Percentiles rank a stretch among this genome's conserved stretches.
These are phyloP conservation scores for Ivindomyrus marchei DNA, from an alignment of 2,113 vertebrate genomes.

Conservation along the genomic window DNA sequence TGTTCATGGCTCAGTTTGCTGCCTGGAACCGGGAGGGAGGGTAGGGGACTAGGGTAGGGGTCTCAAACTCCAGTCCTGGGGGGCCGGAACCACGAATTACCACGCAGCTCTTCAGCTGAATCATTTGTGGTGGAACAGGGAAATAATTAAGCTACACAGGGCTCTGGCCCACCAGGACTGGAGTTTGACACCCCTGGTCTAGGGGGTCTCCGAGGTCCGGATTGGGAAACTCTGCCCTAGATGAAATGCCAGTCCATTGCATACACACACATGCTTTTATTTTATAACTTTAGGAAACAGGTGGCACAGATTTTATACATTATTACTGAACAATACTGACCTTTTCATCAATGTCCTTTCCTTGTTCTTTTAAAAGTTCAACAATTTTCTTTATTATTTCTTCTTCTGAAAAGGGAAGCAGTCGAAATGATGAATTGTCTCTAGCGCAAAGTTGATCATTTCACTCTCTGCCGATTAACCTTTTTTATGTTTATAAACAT, in stretches of 20 bases:
- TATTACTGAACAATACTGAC: conserved; percentile 49
- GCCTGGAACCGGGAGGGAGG: neutral
- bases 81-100: no score
- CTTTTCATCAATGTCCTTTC: conserved; percentile 69
- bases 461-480: neutral
- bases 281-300: neutral
- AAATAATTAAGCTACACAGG: no score
- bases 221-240: neutral
- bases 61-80: no score
- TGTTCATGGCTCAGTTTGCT: neutral
- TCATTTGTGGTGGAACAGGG: no score
- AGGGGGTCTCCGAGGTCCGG: no score
- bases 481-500: neutral
- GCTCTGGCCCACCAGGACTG: no score
- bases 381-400: conserved; percentile 65
- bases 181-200: neutral
- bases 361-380: conserved; percentile 61
- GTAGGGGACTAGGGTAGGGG: no score
- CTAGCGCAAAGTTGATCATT: neutral
- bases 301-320: neutral
- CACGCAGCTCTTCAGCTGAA: no score
- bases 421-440: neutral
- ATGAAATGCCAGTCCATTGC: neutral
- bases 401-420: conserved; percentile 48
- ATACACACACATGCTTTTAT: neutral